Base-by-base conservation (phyloP, 1,140 invertebrate species). In the Nixonia krombeini region DNA sequence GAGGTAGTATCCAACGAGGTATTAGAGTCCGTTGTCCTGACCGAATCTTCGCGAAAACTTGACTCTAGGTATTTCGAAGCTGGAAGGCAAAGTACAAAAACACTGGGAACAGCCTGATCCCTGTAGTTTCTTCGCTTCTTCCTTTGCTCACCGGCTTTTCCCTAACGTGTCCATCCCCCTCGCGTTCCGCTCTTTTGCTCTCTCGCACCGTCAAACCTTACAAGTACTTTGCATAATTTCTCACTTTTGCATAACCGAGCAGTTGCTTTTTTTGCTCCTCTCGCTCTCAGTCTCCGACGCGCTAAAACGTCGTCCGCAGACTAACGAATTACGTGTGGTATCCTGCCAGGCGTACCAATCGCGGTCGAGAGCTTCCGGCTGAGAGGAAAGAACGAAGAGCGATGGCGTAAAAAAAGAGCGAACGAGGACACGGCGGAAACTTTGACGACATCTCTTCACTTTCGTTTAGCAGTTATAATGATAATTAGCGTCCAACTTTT, bases 201-300 rank as follows among this genome's bases (percentile, higher is more conserved):
- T 25, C 58, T 33, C 41, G 35, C 64, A 70, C 46, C 66, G 76
- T 72, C 69, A 76, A 75, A 70, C 47, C 69, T 52, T 65, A 55
- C 71, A 57, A 66, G 59, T 67, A 56, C 58, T 79, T 79, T 77
- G 63, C 75, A 79, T 76, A 79, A 79, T 76, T 76, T 73, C 63
- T 66, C 61, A 66, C 58, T 70, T 78, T 77, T 73, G 66, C 68
- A 74, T 72, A 73, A 71, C 64, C 47, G 35, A 68, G 50, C 26
- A 58, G 41, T 58, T 65, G 42, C 42, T 51, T 65, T 65, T 64
- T 65, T 65, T 57, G 49, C 58, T 53, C 50, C 13, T 41, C 13
- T 41, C 16, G 13, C 41, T 44, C 41, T 59, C 51, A 51, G 52
- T 33, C 35, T 55, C 33, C 46, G 33, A 47, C 31, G 41, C 47